Evolutionary conservation across 2,888 invertebrate genomes (phyloP).

Genomic region (Trissoscelio sp.): DNA sequence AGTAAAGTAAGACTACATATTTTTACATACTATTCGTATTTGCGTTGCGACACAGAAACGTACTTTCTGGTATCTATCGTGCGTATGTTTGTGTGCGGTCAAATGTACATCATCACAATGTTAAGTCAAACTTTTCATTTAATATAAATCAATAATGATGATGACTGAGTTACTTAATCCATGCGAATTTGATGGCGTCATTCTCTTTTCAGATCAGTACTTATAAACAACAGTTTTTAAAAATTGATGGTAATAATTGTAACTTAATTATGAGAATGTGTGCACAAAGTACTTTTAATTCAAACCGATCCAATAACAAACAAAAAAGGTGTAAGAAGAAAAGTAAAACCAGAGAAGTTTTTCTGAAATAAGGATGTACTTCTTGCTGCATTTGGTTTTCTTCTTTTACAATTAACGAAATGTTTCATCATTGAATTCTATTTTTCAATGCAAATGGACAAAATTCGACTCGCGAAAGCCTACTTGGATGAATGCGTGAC

Average conservation of each 20-base stretch:
- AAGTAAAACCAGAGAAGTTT: not conserved
- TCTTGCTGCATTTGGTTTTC: not conserved
- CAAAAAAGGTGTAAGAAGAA: too few species aligned
- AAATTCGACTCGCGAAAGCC: constrained; percentile 45
- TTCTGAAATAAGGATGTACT: too few species aligned
- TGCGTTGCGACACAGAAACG: constrained; percentile 21
- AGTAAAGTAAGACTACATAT: constrained; percentile 15
- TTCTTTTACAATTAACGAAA: too few species aligned
- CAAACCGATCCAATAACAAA: too few species aligned
- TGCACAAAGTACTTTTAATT: constrained; percentile 45
- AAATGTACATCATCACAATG: not conserved
- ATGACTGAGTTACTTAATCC: too few species aligned
- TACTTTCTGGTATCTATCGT: constrained; percentile 17
- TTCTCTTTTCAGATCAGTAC: too few species aligned
- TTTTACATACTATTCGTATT: constrained; percentile 27
- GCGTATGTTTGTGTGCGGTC: not conserved
- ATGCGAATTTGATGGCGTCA: too few species aligned
- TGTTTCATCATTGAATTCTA: too few species aligned
- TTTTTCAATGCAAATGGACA: constrained; percentile 4
- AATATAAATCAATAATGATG: not conserved
- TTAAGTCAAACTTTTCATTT: not conserved
- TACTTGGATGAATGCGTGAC: constrained; percentile 32
- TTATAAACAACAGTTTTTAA: too few species aligned
- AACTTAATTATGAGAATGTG: not conserved
- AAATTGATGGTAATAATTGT: not conserved